These are phyloP conservation scores for Molossus molossus DNA, from an alignment of 2,797 vertebrate species.

Conservation along the genomic window DNA sequence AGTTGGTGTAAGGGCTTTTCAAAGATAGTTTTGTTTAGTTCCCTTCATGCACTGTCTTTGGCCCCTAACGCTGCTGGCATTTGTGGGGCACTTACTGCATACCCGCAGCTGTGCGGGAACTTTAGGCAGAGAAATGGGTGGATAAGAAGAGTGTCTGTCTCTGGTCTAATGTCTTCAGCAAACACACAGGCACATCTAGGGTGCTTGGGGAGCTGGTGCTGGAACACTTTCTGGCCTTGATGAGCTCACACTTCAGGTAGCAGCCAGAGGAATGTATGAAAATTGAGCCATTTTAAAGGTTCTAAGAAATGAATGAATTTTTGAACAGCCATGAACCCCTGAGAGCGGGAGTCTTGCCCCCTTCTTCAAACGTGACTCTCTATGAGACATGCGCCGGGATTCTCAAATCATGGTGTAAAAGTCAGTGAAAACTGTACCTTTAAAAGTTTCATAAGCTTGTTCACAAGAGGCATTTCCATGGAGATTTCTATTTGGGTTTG, in stretches of 20 bases:
- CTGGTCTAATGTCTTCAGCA: not conserved
- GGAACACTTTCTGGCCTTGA: not conserved
- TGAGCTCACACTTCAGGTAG: not conserved
- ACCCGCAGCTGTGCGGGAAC: not conserved
- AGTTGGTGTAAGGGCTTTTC: not conserved
- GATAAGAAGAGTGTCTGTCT: not conserved
- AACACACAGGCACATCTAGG: not conserved
- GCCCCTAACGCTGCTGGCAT: not conserved
- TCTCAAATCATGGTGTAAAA: not conserved
- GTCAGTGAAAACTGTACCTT: constrained; percentile 24
- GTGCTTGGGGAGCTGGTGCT: not conserved
- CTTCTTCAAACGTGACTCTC: not conserved
- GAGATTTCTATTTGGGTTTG: constrained; percentile 71
- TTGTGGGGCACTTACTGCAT: not conserved
- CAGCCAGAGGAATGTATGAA: not conserved
- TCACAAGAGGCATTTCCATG: constrained; percentile 69
- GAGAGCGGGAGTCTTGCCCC: not conserved
- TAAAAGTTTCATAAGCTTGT: constrained; percentile 50
- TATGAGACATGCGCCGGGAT: not conserved
- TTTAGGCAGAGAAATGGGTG: not conserved
- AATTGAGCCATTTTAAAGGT: not conserved
- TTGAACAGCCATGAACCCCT: not conserved
- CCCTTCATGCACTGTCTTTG: not conserved
- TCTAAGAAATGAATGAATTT: constrained; percentile 24
- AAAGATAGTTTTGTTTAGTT: constrained; percentile 2